Evolutionary conservation across 2,888 invertebrate genomes (phyloP).

Genomic region (Chouioia cunea): DNA sequence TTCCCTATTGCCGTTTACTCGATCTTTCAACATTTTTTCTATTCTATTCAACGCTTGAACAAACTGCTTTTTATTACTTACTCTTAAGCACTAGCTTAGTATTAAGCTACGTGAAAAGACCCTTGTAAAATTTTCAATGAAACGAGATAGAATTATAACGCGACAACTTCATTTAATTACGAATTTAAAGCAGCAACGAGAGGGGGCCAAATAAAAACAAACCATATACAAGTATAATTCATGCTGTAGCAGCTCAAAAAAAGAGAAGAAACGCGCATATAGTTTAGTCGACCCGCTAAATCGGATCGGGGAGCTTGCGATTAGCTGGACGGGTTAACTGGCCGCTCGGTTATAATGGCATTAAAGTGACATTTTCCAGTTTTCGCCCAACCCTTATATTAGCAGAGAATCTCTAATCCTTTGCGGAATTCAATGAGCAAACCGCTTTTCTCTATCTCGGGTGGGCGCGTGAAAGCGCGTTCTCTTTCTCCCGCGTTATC

Average conservation of each 20-base stretch:
- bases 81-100: no score
- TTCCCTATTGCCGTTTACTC: not conserved
- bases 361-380: slow-evolving; percentile 68
- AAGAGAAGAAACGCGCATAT: not conserved
- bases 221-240: no score
- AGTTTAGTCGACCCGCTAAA: slow-evolving; percentile 29
- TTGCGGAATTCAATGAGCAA: slow-evolving; percentile 67
- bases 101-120: no score
- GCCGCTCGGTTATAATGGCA: slow-evolving; percentile 32
- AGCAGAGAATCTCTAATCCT: slow-evolving; percentile 33
- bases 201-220: not conserved
- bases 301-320: slow-evolving; percentile 33
- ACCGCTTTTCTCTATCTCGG: slow-evolving; percentile 59
- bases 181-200: slow-evolving; percentile 42
- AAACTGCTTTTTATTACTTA: not conserved
- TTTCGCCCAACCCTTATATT: slow-evolving; percentile 53
- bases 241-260: not conserved
- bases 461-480: slow-evolving; percentile 50
- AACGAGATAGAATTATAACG: slow-evolving; percentile 6
- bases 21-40: slow-evolving; percentile 3
- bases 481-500: slow-evolving; percentile 51
- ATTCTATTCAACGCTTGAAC: slow-evolving; percentile 16
- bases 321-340: slow-evolving; percentile 42
- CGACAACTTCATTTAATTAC: no score
- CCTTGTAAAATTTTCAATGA: not conserved